Percentiles rank a stretch among this genome's conserved stretches.
Evolutionary conservation across 2,888 invertebrate genomes (phyloP).

Genomic region (Drymonia ruficornis): DNA sequence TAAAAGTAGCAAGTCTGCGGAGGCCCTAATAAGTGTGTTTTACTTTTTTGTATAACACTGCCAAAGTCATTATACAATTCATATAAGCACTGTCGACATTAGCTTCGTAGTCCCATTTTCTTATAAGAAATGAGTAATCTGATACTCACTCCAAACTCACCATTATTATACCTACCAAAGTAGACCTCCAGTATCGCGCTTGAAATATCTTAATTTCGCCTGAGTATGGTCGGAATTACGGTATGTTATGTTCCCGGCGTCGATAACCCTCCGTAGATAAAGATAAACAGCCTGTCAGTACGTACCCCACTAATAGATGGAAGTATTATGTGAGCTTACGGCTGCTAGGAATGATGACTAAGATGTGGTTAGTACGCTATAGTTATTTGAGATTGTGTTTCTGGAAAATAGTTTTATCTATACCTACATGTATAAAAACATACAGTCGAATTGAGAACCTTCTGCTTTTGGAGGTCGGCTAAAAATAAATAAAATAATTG

Average conservation of each 20-base stretch:
- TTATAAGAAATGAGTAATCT: neutral
- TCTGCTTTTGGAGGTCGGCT: too few species aligned
- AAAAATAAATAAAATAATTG: too few species aligned
- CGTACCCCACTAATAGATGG: neutral
- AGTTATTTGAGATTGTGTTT: too few species aligned
- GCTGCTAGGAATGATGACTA: neutral
- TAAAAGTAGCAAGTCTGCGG: too few species aligned
- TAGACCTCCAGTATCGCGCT: neutral
- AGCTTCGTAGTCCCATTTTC: too few species aligned
- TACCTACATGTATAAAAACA: too few species aligned
- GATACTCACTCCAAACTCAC: neutral
- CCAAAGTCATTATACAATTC: too few species aligned
- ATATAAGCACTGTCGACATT: too few species aligned
- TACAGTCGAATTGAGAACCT: too few species aligned
- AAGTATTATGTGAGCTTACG: neutral
- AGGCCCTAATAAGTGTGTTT: too few species aligned
- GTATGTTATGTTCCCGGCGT: neutral
- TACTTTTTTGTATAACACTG: too few species aligned
- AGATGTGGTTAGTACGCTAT: neutral
- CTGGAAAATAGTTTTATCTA: too few species aligned
- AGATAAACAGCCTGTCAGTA: neutral
- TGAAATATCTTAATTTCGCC: neutral
- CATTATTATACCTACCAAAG: neutral
- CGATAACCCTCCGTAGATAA: constrained; percentile 2
- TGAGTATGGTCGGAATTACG: neutral